phyloP scores from a whole-genome alignment of 2,797 vertebrate genomes.

The Emydoidea blandingii region DNA sequence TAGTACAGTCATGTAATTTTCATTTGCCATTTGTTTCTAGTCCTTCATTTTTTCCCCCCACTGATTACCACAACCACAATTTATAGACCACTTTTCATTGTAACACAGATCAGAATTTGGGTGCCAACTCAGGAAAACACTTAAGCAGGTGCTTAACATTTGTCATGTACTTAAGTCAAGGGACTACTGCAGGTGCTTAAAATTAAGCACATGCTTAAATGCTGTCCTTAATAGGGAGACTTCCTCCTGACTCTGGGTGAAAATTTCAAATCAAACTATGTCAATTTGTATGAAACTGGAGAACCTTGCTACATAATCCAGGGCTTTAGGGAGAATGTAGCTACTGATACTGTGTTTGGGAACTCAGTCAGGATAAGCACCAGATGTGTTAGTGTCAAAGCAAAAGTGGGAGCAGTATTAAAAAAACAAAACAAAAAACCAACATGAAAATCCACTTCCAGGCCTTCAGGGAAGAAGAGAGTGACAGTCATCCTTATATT shows the following conservation, averaged over 20 bases:
- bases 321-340: not conserved
- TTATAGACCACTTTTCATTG: not conserved
- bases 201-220: not conserved
- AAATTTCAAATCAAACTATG: not conserved
- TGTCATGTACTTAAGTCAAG: not conserved
- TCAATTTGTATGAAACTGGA: not conserved
- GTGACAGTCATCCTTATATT: not conserved
- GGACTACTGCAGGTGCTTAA: not conserved
- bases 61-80: not conserved
- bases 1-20: not conserved
- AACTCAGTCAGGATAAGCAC: not conserved
- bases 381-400: not conserved
- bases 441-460: not conserved
- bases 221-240: not conserved
- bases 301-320: not conserved
- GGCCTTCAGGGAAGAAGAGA: not conserved
- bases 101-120: not conserved
- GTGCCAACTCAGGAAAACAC: not conserved
- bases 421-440: not conserved
- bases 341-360: not conserved
- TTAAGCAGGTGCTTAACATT: not conserved
- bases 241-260: not conserved
- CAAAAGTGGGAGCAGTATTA: not conserved
- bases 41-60: not conserved
- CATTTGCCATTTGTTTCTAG: not conserved